Evolutionary conservation across 1,140 invertebrate genomes (phyloP).

Genomic region (Drosophila bocqueti): DNA sequence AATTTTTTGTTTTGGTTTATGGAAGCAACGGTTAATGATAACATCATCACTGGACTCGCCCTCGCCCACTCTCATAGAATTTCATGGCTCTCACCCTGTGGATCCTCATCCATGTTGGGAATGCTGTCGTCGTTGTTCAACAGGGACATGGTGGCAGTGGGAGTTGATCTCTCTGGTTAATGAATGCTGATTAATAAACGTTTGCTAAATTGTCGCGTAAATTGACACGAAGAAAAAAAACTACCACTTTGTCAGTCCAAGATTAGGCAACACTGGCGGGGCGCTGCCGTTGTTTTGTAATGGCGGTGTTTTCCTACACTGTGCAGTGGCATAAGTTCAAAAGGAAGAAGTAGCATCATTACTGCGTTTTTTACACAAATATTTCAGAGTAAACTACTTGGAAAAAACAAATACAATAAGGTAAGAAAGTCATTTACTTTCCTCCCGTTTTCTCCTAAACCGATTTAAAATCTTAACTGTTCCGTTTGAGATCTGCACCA

Average conservation of each 20-base stretch:
- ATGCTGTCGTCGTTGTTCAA: conserved; percentile 91
- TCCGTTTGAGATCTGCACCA: background rate
- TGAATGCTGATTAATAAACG: background rate
- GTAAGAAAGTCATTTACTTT: background rate
- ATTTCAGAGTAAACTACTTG: background rate
- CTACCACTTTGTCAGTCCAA: conserved; percentile 53
- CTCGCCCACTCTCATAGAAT: conserved; percentile 46
- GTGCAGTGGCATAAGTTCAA: conserved; percentile 18
- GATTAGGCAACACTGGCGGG: conserved; percentile 28
- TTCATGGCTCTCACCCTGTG: conserved; percentile 88
- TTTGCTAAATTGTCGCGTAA: conserved; percentile 12
- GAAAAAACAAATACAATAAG: background rate
- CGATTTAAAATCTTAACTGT: background rate
- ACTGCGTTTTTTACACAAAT: background rate
- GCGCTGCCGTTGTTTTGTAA: conserved; percentile 10
- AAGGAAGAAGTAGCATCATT: conserved; percentile 31
- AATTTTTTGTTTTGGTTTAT: background rate
- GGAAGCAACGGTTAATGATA: conserved; percentile 21
- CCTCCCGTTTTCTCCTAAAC: background rate
- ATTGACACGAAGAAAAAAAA: conserved; percentile 61
- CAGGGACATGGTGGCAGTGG: conserved; percentile 70
- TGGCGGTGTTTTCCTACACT: conserved; percentile 32
- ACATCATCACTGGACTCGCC: conserved; percentile 46
- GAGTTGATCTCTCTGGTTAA: background rate
- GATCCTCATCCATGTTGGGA: conserved; percentile 95